Conservation (phyloP, 2,113 vertebrate species). For the Lagopus leucura region DNA sequence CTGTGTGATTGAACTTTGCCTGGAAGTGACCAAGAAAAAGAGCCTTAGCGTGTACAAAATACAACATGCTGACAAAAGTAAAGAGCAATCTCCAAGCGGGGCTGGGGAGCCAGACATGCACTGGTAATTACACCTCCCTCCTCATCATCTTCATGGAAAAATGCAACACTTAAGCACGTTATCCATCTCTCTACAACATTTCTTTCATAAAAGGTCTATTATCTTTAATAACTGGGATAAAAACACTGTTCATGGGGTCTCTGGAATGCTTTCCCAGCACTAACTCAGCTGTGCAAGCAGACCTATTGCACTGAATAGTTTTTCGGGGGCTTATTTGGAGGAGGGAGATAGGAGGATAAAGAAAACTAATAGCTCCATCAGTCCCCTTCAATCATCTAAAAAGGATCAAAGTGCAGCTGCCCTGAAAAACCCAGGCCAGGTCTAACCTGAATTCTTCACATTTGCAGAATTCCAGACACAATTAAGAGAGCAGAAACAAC, state of each 20-base stretch:
- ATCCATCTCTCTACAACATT: not conserved
- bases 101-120: not conserved
- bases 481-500: slow-evolving; percentile 50
- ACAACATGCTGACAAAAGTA: not conserved
- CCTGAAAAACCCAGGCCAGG: slow-evolving; percentile 67
- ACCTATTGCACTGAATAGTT: not conserved
- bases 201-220: not conserved
- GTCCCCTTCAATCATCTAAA: slow-evolving; percentile 56
- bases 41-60: slow-evolving; percentile 28
- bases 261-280: not conserved
- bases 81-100: slow-evolving; percentile 1
- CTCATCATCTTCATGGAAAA: not conserved
- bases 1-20: not conserved
- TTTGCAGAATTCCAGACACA: slow-evolving; percentile 72
- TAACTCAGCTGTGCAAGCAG: not conserved
- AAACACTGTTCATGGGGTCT: not conserved
- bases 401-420: slow-evolving; percentile 68
- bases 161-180: slow-evolving; percentile 44
- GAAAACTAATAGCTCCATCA: slow-evolving; percentile 40
- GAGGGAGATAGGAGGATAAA: not conserved
- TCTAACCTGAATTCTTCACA: slow-evolving; percentile 72
- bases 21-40: not conserved
- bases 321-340: not conserved
- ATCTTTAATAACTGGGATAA: not conserved
- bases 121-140: slow-evolving; percentile 7